These are phyloP conservation scores for Danio aesculapii DNA, from an alignment of 2,797 vertebrate species.

Conservation along the genomic window DNA sequence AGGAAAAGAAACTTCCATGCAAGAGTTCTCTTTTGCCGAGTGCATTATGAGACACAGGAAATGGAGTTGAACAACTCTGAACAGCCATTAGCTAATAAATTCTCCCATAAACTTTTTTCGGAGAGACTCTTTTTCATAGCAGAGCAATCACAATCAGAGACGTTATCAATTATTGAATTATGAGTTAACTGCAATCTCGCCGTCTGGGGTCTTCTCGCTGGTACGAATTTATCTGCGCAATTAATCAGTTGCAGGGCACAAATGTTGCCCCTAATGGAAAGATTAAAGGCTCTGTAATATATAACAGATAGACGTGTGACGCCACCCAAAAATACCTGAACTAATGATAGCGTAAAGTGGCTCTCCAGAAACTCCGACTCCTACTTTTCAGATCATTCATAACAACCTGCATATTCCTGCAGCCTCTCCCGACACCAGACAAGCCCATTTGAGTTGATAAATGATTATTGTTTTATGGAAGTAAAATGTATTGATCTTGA, in stretches of 20 bases:
- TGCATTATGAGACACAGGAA: conserved; percentile 27
- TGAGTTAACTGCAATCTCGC: conserved; percentile 52
- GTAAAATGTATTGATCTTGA: conserved; percentile 77
- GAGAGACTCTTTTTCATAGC: conserved; percentile 50
- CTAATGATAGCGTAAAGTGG: conserved; percentile 45
- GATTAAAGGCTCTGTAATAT: conserved; percentile 29
- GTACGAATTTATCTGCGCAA: conserved; percentile 46
- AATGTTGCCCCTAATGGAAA: conserved; percentile 53
- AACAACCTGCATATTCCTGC: conserved; percentile 32
- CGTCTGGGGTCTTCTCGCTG: conserved; percentile 38
- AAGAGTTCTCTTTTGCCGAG: background rate
- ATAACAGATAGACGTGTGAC: conserved; percentile 49
- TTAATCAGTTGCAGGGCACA: conserved; percentile 56
- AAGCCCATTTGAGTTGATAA: conserved; percentile 72
- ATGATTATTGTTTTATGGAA: conserved; percentile 78
- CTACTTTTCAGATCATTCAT: conserved; percentile 25
- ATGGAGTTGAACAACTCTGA: conserved; percentile 40
- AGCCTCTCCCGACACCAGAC: conserved; percentile 50
- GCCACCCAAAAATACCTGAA: conserved; percentile 46
- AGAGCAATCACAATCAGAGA: conserved; percentile 54
- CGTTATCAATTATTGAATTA: conserved; percentile 58
- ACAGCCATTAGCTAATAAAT: conserved; percentile 54
- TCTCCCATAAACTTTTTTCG: conserved; percentile 51
- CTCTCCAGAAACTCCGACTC: background rate
- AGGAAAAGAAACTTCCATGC: too few relatives aligned